Percentiles rank a stretch among this genome's conserved stretches.
These are phyloP conservation scores for Steinernema scapterisci DNA, from an alignment of 2,888 invertebrate genomes.

Conservation along the genomic window DNA sequence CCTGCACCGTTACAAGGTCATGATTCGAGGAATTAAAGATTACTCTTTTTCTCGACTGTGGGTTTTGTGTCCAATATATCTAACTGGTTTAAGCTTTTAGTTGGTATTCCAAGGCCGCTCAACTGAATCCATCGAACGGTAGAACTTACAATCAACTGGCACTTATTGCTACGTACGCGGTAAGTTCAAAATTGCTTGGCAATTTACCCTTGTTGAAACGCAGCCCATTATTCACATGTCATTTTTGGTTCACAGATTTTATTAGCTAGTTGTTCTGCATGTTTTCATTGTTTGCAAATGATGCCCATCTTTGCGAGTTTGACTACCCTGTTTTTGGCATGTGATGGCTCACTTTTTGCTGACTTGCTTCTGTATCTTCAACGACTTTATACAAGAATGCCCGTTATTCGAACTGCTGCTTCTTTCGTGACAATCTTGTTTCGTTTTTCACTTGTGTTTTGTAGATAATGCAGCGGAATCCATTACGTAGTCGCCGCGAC, in stretches of 20 bases:
- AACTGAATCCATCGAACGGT: constrained; percentile 90
- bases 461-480: constrained; percentile 31
- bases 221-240: not conserved
- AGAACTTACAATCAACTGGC: constrained; percentile 92
- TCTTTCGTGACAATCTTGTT: not conserved
- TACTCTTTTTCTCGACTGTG: constrained; percentile 69
- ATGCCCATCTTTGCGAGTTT: too few relatives aligned
- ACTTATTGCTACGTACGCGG: constrained; percentile 77
- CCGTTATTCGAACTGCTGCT: not conserved
- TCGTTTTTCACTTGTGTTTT: constrained; percentile 31
- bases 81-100: constrained; percentile 69
- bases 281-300: not conserved
- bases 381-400: not conserved
- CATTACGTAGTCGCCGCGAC: constrained; percentile 30
- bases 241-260: not conserved
- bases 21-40: constrained; percentile 76
- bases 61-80: too few relatives aligned
- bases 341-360: not conserved
- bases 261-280: not conserved
- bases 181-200: constrained; percentile 57
- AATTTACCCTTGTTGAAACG: not conserved
- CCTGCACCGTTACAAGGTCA: constrained; percentile 85
- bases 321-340: too few relatives aligned
- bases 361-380: not conserved
- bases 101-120: constrained; percentile 90